Evolutionary conservation across 2,797 vertebrate species (phyloP).

Genomic region (Brachyrhaphis roseni): DNA sequence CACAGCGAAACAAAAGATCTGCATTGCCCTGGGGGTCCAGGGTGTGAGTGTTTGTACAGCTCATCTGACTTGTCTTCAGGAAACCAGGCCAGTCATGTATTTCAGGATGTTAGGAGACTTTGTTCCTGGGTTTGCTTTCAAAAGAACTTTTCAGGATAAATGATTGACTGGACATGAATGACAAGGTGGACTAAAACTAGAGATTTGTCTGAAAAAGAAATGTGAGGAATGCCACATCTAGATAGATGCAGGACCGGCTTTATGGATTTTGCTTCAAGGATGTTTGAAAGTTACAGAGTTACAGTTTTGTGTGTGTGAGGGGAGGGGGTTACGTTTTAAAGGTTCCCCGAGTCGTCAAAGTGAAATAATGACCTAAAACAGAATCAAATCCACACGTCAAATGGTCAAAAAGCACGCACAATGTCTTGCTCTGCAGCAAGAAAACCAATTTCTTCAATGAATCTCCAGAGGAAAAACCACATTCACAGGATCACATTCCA

Average conservation of each 20-base stretch:
- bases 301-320: neutral
- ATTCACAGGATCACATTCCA: conserved; percentile 40
- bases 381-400: neutral
- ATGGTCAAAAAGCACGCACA: neutral
- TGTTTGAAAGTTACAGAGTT: neutral
- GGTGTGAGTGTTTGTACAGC: conserved; percentile 62
- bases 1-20: conserved; percentile 64
- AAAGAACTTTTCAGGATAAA: neutral
- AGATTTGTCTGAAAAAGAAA: neutral
- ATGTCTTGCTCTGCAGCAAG: neutral
- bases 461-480: conserved; percentile 23
- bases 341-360: neutral
- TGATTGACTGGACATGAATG: neutral
- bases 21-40: conserved; percentile 53
- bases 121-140: neutral
- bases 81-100: conserved; percentile 12
- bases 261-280: neutral
- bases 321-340: neutral
- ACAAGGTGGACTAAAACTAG: neutral
- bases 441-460: neutral
- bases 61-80: conserved; percentile 50
- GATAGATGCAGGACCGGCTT: conserved; percentile 1
- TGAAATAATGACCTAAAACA: neutral
- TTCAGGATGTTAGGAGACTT: neutral
- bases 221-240: conserved; percentile 1